Base-by-base conservation (phyloP, 2,113 vertebrate species). In the Phalacrocorax brasilianus region DNA sequence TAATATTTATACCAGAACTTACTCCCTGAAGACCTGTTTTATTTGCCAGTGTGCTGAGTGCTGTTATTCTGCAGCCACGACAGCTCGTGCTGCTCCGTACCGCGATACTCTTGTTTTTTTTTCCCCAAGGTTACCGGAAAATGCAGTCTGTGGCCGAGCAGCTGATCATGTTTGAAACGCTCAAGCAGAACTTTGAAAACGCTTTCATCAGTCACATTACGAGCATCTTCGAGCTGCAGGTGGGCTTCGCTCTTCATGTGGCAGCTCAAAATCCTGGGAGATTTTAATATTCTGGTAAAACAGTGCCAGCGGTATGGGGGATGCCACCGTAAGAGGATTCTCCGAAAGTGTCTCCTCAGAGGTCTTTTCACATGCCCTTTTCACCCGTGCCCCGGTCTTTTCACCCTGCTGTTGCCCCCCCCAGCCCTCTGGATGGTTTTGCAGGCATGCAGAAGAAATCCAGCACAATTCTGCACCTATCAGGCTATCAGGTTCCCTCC, bases 111-210 rank as follows among this genome's bases (percentile, higher is more conserved):
- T 47, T 30, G 67, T 13, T 27, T 58, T 38, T 65, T 40, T 52
- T 21, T 4, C 14, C 55, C n/a, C 11, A 1, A 97, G 96, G 93
- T 52, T 97, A 97, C 47, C 44, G 92, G 49, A 96, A 96, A 38
- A 77, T 97, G 47, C 96, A 97, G 76, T 45, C 85, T 1, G 96
- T 97, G 68, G 94, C 96, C 5, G 96, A 97, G 76, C 97, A 97
- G 84, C 90, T 96, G 63, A 96, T 97, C 85, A 49, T 91, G 76
- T 97, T 97, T 68, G 95, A 97, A 88, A 97, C 67, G 2, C 88
- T 97, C 76, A 95, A 96, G 80, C 95, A 98, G 91, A 97, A 81
- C 86, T 97, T 97, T 0, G 94, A 97, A 80, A 97, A 44, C 32
- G 63, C 93, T 33, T 79, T 97, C 72, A 73, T 94, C 56, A 24